Evolutionary conservation across 2,113 vertebrate species (phyloP).

Genomic region (Centropus unirufus): DNA sequence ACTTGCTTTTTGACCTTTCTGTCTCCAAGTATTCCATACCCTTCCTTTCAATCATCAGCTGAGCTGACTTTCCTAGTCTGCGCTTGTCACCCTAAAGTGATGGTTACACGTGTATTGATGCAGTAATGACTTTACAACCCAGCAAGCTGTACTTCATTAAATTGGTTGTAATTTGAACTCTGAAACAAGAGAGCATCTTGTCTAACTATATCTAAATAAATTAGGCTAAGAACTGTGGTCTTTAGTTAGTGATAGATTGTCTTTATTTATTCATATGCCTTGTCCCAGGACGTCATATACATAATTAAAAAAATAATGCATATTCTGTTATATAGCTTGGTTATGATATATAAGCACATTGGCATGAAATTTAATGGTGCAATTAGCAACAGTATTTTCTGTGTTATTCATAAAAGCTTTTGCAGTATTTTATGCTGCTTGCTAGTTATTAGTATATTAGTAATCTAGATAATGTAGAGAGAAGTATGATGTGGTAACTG

Average conservation of each 20-base stretch:
- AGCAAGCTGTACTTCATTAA: slow-evolving; percentile 43
- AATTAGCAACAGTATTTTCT: slow-evolving; percentile 58
- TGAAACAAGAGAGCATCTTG: slow-evolving; percentile 37
- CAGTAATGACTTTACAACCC: slow-evolving; percentile 34
- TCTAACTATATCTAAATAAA: slow-evolving; percentile 64
- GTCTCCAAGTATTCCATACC: neutral
- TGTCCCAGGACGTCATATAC: neutral
- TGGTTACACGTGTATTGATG: slow-evolving; percentile 43
- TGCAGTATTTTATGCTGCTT: slow-evolving; percentile 3
- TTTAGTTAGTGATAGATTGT: slow-evolving; percentile 38
- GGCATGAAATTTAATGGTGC: slow-evolving; percentile 23
- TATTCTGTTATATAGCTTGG: neutral
- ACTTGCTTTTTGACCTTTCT: neutral
- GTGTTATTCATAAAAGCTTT: slow-evolving; percentile 5
- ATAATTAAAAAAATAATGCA: slow-evolving; percentile 8
- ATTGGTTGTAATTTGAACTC: slow-evolving; percentile 16
- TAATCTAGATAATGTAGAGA: neutral
- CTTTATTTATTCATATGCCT: slow-evolving; percentile 37
- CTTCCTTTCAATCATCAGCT: neutral
- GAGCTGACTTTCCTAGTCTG: neutral
- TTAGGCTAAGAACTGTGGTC: slow-evolving; percentile 29
- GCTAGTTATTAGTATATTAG: slow-evolving; percentile 7
- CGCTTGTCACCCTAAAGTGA: slow-evolving; percentile 14
- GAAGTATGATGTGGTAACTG: neutral
- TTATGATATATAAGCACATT: slow-evolving; percentile 23